Conservation (phyloP, 2,797 vertebrate species). For the Anisognathus igniventris region DNA sequence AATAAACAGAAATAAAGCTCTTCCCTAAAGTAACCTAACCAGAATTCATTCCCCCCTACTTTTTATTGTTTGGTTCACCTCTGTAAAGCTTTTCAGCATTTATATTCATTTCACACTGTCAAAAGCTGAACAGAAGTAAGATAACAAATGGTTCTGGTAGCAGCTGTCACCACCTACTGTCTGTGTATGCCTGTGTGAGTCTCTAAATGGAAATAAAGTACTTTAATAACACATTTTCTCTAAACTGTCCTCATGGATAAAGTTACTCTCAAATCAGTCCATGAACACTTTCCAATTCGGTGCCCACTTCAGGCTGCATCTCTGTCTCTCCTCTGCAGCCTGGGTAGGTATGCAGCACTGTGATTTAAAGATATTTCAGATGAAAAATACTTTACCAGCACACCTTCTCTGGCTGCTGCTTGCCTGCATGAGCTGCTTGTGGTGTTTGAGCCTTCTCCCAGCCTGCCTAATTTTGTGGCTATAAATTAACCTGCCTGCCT, state of each 20-base stretch:
- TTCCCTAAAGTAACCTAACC: conserved; percentile 46
- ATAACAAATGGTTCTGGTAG: conserved; percentile 67
- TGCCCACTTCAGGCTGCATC: conserved; percentile 16
- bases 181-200: conserved; percentile 60
- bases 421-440: background rate
- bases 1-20: conserved; percentile 61
- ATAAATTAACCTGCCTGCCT: background rate
- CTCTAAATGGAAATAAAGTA: conserved; percentile 69
- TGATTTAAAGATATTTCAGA: conserved; percentile 32
- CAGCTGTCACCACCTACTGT: conserved; percentile 64
- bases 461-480: background rate
- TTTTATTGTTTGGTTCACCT: conserved; percentile 58
- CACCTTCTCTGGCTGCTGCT: background rate
- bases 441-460: background rate
- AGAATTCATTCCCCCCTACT: background rate
- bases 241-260: conserved; percentile 47
- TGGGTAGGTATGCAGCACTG: background rate
- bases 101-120: conserved; percentile 52
- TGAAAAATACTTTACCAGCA: background rate
- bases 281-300: conserved; percentile 38
- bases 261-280: conserved; percentile 55
- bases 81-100: conserved; percentile 50
- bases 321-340: background rate
- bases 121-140: conserved; percentile 61
- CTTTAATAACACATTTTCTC: conserved; percentile 68